Evolutionary conservation across 2,888 invertebrate genomes (phyloP), one percentile per base, ranked within the genome.

Genomic region (Drosophila nr. perissopoda): DNA sequence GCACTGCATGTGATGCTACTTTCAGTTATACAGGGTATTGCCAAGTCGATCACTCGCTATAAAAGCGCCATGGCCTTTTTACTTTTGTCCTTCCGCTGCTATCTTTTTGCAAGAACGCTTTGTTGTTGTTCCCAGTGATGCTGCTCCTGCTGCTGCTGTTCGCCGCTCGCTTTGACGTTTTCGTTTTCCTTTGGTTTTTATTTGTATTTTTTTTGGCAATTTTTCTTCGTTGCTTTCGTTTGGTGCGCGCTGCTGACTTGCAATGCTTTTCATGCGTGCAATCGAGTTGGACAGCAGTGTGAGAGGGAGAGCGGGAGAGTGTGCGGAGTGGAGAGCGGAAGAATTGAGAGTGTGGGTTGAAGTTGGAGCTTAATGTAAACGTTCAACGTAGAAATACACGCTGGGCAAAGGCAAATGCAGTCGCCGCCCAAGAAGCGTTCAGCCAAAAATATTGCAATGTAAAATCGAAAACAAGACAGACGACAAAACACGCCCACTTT

Each of bases 371-470:
- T 71, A 64, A 77, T 77, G 89, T 88, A 70, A 84, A 89, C 81
- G 82, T 82, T 88, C 85, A 88, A 88, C 75, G 85, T 72, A 74
- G 75, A 80, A 82, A 74, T 72, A 36, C 46, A 27, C 13, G 68
- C 71, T 34, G 27, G 52, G 74, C 63, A 65, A 69, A 57, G 63
- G 74, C 76, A 69, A 48, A 18, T n/a, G 58, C 73, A 46, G 7
- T 2, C 7, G 29, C 40, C n/a, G 56, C 52, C 59, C 67, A 70
- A 78, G 80, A 78, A 75, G 89, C 79, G 89, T 83, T 84, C 89
- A 81, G 79, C 88, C 89, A 85, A 85, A 84, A 87, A 83, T 89
- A 80, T 82, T 89, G 77, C 84, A 82, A 80, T 82, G 82, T 74
- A 89, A 87, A 87, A 85, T 87, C 84, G 87, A 74, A 86, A 88